Evolutionary conservation across 2,797 vertebrate genomes (phyloP).

Genomic region (Selene dorsalis): DNA sequence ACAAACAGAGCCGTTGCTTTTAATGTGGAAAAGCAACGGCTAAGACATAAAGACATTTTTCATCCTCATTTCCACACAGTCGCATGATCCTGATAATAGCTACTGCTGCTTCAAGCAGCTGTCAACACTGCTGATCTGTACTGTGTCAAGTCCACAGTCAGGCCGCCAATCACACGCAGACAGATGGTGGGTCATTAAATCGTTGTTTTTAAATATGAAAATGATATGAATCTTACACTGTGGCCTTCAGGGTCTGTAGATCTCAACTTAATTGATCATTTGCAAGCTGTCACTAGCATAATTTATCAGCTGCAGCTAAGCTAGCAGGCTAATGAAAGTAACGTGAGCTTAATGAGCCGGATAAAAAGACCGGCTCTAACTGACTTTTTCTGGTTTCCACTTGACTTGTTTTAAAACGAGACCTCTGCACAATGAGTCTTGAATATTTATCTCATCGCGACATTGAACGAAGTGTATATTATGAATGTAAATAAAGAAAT

Average conservation of each 20-base stretch:
- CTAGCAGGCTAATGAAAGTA: neutral
- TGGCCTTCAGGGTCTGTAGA: neutral
- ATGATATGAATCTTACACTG: neutral
- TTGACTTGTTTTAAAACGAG: neutral
- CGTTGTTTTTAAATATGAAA: neutral
- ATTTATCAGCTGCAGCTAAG: neutral
- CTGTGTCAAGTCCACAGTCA: slow-evolving; percentile 11
- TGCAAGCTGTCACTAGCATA: neutral
- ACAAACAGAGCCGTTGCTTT: neutral
- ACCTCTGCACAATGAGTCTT: neutral
- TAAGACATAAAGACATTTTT: neutral
- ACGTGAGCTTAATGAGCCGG: neutral
- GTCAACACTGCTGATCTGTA: slow-evolving; percentile 7
- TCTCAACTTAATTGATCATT: neutral
- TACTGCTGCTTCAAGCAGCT: neutral
- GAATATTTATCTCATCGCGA: neutral
- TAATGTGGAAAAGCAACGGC: slow-evolving; percentile 10
- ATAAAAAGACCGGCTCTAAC: neutral
- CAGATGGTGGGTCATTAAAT: neutral
- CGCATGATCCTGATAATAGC: neutral
- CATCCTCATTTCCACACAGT: slow-evolving; percentile 7
- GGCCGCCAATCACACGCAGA: neutral
- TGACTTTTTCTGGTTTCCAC: neutral
- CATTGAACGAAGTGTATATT: neutral
- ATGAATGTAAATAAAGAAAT: too few relatives aligned